Evolutionary conservation across 2,113 vertebrate species (phyloP).

Genomic region (Bettongia penicillata): DNA sequence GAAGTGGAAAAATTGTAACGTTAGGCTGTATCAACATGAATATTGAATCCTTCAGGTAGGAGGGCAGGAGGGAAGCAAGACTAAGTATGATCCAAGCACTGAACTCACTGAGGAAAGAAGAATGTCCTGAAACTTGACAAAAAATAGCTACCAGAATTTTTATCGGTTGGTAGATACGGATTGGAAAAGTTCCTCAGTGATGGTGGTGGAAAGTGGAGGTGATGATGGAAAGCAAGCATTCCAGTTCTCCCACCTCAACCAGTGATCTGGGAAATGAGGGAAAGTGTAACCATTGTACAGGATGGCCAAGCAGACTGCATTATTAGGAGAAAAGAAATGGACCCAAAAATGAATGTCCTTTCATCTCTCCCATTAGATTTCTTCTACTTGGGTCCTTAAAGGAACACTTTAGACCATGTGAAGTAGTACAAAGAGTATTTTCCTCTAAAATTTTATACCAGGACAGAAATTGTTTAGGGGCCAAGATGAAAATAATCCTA

Average conservation of each 20-base stretch:
- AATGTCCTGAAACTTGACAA: background rate
- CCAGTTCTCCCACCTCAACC: background rate
- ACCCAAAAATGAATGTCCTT: background rate
- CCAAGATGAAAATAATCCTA: background rate
- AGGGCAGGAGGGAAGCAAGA: background rate
- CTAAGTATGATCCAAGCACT: background rate
- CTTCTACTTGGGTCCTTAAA: background rate
- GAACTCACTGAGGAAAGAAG: background rate
- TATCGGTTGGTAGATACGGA: background rate
- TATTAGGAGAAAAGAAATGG: background rate
- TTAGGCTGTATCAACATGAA: background rate
- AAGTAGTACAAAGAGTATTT: background rate
- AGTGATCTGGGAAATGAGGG: background rate
- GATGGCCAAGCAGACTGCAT: background rate
- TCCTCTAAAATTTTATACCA: background rate
- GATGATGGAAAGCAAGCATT: background rate
- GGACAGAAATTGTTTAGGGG: background rate
- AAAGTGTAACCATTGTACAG: background rate
- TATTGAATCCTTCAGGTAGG: background rate
- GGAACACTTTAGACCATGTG: background rate
- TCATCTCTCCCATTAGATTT: background rate
- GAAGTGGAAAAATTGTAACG: background rate
- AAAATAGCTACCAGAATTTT: background rate
- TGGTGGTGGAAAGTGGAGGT: background rate
- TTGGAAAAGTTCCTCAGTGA: background rate